Conservation (phyloP, 1,140 invertebrate genomes). For the Glomeris maerens region DNA sequence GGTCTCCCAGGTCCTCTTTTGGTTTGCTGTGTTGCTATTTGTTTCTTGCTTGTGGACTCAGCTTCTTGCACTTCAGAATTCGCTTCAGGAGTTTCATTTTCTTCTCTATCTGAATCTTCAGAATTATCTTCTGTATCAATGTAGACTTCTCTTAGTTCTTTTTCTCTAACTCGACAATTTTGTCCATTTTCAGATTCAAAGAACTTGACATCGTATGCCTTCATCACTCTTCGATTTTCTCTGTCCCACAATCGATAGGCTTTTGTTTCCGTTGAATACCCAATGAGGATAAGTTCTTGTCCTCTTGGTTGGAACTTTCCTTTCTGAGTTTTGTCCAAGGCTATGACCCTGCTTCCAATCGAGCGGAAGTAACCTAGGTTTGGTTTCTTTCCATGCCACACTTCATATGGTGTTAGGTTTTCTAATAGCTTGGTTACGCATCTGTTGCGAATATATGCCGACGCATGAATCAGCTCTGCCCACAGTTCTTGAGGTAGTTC, state of each 20-base stretch:
- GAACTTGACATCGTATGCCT: neutral
- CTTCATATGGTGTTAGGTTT: neutral
- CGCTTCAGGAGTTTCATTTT: no score
- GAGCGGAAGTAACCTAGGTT: neutral
- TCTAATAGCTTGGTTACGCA: neutral
- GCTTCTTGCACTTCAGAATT: no score
- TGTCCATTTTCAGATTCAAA: neutral
- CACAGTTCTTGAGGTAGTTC: neutral
- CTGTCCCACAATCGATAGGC: neutral
- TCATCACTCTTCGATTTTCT: neutral
- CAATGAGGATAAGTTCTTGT: neutral
- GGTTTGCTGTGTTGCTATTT: no score
- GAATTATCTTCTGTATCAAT: no score
- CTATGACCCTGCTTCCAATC: neutral
- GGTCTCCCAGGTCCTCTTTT: no score
- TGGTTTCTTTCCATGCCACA: neutral
- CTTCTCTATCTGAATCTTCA: no score
- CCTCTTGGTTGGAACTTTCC: neutral
- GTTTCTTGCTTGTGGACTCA: no score
- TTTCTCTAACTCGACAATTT: neutral
- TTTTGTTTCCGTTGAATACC: neutral
- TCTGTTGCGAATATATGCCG: neutral
- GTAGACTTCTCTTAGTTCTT: no score
- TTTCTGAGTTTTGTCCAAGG: neutral
- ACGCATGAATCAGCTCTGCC: neutral